Evolutionary conservation across 2,797 vertebrate species (phyloP), one percentile per base, ranked within the genome.

Genomic region (Lacerta bilineata): DNA sequence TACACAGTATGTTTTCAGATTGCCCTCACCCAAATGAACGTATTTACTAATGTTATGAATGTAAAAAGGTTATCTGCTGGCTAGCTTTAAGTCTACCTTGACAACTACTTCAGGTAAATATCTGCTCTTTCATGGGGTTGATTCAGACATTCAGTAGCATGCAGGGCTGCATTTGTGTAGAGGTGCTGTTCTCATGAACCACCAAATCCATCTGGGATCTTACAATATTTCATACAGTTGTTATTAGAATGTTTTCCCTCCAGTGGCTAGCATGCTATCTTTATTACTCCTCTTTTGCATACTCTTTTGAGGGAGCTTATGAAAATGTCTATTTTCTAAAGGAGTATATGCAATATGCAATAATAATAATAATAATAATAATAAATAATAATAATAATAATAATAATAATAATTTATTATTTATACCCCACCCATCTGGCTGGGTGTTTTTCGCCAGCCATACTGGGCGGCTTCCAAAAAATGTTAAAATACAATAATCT

Each of bases 271-370:
- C 50, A 39, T 75, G 33, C 29, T 27, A 18, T 85, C 25, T 46
- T 68, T 78, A 33, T 41, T 76, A 25, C 36, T 50, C 23, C 2
- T 27, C 17, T 61, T 36, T 33, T 25, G 8, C 11, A 41, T 46
- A 69, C 72, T 90, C 91, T 83, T n/a, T 23, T 68, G n/a, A 27
- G 9, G 68, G 39, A 41, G 9, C 11, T 25, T 43, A 41, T 80
- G 41, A 68, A 39, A 4, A 78, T 71, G 72, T 7, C 85, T 92
- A 68, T 8, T 88, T 90, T 41, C 46, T 4, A n/a, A 78, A n/a
- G 5, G 5, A 13, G 41, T 20, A 25, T 33, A 33, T 84, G 1
- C 17, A 5, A 29, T 13, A 15, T 13, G 25, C 33, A n/a, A n/a
- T n/a, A n/a, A n/a, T n/a, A n/a, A n/a, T n/a, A n/a, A n/a, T n/a